Conservation (phyloP, 1,140 invertebrate species). For the Teleogryllus occipitalis region DNA sequence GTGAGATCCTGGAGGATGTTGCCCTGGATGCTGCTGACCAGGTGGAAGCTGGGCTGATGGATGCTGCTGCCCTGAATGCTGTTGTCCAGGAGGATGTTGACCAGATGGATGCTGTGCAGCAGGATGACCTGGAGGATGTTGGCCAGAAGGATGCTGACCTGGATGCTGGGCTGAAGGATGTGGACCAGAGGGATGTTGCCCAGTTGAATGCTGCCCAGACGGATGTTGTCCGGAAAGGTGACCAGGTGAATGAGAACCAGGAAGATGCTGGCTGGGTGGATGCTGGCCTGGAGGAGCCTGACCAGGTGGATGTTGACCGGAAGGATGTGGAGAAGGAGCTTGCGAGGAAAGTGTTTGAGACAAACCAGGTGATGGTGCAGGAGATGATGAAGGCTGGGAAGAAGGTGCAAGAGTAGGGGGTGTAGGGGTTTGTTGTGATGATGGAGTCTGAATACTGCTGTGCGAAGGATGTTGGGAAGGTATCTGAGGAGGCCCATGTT, state of each 20-base stretch:
- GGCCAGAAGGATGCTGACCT: constrained; percentile 26
- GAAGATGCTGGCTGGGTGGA: neutral
- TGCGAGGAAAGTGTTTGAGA: constrained; percentile 28
- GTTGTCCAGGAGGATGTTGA: constrained; percentile 21
- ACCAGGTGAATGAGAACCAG: neutral
- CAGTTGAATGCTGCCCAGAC: constrained; percentile 19
- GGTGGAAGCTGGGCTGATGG: constrained; percentile 19
- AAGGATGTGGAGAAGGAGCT: constrained; percentile 21
- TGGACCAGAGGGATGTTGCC: constrained; percentile 23
- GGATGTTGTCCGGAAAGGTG: constrained; percentile 13
- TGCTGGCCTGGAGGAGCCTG: neutral
- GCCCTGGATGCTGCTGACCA: constrained; percentile 16
- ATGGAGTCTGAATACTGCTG: neutral
- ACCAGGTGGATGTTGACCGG: constrained; percentile 9
- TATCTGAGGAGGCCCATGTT: constrained; percentile 26
- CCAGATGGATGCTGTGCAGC: constrained; percentile 25
- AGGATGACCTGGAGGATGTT: constrained; percentile 21
- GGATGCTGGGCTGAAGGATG: constrained; percentile 24
- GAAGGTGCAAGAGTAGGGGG: constrained; percentile 13
- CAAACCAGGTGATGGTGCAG: constrained; percentile 24
- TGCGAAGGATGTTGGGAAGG: constrained; percentile 24
- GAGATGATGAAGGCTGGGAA: constrained; percentile 22
- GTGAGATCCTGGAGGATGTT: constrained; percentile 22
- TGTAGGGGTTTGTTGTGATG: no score
- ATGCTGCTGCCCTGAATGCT: constrained; percentile 22